Base-by-base conservation (phyloP, 2,888 invertebrate genomes). In the Augiades crinisus region DNA sequence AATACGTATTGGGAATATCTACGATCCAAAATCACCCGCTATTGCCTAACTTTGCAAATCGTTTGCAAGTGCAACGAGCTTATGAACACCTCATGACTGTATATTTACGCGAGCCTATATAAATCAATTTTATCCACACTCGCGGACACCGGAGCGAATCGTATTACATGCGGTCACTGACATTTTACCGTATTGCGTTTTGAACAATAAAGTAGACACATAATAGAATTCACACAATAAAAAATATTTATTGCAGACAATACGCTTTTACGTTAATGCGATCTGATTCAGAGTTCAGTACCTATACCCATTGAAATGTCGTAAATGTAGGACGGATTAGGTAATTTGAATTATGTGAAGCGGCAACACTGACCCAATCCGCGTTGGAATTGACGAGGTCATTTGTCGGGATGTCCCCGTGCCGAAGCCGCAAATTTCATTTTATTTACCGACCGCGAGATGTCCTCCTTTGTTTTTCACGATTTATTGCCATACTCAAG, bases 111-210 rank as follows among this genome's bases (percentile, higher is more conserved):
- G 19, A 43, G 43, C 21, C 36, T 44, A 14, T 67, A 68, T 73
- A 77, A 82, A 81, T 82, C 79, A 83, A 80, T 81, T 81, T 81
- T 77, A 72, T 75, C 74, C 73, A 72, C 75, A 70, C 71, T 73
- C 63, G 72, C 68, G 78, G 73, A 82, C 75, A 81, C 78, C 80
- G 68, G 75, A 75, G 59, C 78, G 81, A 81, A 80, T 83, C 78
- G 63, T 63, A 75, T 83, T 82, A 82, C 81, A 68, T 75, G 76
- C 80, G 81, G 83, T 81, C 82, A 81, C 75, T 81, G 81, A 78
- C 83, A 75, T 80, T 73, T 77, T 78, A 74, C 75, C 73, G 73
- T 74, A 68, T 79, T 80, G 75, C 77, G 74, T 76, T 70, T 72
- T 73, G 69, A 69, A 69, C 70, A 69, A 68, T 64, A 61, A 57